Conservation (phyloP, 2,113 vertebrate genomes). For the Syngnathus typhle region DNA sequence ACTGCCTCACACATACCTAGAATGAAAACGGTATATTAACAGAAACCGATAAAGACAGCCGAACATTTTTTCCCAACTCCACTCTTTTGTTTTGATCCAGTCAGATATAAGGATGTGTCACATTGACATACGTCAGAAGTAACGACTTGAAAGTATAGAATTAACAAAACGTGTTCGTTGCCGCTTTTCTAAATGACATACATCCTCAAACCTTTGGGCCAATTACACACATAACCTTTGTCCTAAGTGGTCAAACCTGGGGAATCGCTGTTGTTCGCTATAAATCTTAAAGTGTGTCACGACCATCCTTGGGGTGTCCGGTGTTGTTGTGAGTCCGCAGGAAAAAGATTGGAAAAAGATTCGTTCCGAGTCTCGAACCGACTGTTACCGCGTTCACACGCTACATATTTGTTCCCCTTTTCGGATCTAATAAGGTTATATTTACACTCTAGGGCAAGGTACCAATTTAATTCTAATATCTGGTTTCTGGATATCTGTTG, state of each 20-base stretch:
- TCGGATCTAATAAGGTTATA: no score
- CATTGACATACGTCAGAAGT: not conserved
- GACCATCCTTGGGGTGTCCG: not conserved
- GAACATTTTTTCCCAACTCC: not conserved
- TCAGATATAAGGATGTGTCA: not conserved
- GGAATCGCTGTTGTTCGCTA: not conserved
- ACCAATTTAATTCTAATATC: no score
- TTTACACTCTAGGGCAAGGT: no score
- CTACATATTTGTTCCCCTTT: no score
- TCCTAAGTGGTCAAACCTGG: not conserved
- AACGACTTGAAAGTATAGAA: no score
- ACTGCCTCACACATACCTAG: conserved; percentile 38
- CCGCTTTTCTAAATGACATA: no score
- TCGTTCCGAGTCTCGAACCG: not conserved
- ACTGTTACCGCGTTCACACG: no score
- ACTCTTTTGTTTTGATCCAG: not conserved
- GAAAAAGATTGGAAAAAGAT: not conserved
- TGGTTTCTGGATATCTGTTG: no score
- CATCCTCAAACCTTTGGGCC: no score
- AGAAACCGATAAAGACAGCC: not conserved
- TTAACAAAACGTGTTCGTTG: not conserved
- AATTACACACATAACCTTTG: not conserved
- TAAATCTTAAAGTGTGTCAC: not conserved
- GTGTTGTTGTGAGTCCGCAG: not conserved
- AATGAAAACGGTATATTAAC: not conserved